Base-by-base conservation (phyloP, 2,113 vertebrate species). In the Misgurnus mizolepis region DNA sequence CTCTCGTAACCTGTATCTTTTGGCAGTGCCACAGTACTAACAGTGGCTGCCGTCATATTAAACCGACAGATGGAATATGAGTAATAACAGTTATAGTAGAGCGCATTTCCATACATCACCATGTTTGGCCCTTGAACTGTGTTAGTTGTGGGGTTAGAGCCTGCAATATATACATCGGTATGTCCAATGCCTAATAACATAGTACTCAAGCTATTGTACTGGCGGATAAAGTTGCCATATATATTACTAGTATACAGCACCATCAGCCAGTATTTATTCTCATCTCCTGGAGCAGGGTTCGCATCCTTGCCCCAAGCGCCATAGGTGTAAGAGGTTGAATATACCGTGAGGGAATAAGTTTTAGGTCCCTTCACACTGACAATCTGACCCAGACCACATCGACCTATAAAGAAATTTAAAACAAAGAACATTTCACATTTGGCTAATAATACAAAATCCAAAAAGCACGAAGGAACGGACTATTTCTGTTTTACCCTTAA, bases 221-320 rank as follows among this genome's bases (percentile, higher is more conserved):
- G 85, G 6, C 91, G 91, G 27, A 93, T 76, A 1, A 84, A 91
- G 82, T 92, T 62, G 53, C 85, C 34, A 11, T 5, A 86, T 55
- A 7, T 84, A 68, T 90, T 91, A 83, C 87, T 83, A 67, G 79
- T 82, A 4, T 88, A 91, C 86, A 94, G 0, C 15, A 86, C 76
- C 14, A 92, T 89, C 65, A 88, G 18, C 92, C 92, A 94, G 47
- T 93, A 85, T 88, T 88, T 91, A 60, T 43, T 82, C 85, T 93
- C 89, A 65, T 89, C 92, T 60, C 90, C 92, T 0, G 47, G 53
- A 22, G 82, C 88, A 11, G 92, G 92, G 67, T 87, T 86, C 1
- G 92, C 90, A 81, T 94, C 93, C 11, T 69, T 89, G 64, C 93
- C 93, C 93, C 93, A 94, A 58, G 88, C 87, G 10, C 93, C 93